Percentiles rank a stretch among this genome's conserved stretches.
These are phyloP conservation scores for Ptychochromis oligacanthus DNA, from an alignment of 2,113 vertebrate genomes.

Conservation along the genomic window DNA sequence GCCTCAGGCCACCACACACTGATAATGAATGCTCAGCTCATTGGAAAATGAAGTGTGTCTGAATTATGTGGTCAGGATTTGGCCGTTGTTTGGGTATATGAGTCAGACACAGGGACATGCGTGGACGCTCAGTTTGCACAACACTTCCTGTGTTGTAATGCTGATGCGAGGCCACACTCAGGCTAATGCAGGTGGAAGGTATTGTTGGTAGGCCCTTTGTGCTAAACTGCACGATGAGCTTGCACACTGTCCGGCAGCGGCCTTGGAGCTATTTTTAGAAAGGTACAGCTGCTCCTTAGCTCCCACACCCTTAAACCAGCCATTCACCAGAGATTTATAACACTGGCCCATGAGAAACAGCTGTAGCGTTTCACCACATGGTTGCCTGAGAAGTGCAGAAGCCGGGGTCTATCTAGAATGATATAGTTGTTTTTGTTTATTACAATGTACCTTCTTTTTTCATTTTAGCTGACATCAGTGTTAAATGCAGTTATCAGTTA, in stretches of 20 bases:
- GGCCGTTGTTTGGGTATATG: slow-evolving; percentile 65
- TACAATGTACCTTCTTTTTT: slow-evolving; percentile 4
- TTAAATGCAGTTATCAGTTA: slow-evolving; percentile 44
- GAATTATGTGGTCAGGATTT: slow-evolving; percentile 59
- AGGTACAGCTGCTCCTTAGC: slow-evolving; percentile 75
- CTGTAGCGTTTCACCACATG: slow-evolving; percentile 63
- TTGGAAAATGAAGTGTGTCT: slow-evolving; percentile 67
- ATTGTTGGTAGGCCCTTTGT: slow-evolving; percentile 64
- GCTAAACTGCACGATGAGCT: slow-evolving; percentile 66
- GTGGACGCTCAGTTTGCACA: slow-evolving; percentile 58
- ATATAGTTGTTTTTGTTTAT: neutral
- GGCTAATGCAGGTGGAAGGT: slow-evolving; percentile 66
- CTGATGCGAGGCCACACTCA: slow-evolving; percentile 62
- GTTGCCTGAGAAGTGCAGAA: slow-evolving; percentile 29
- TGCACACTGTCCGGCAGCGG: slow-evolving; percentile 63
- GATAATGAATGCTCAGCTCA: slow-evolving; percentile 75
- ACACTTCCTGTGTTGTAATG: slow-evolving; percentile 66
- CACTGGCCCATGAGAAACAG: slow-evolving; percentile 64
- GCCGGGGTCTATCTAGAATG: slow-evolving; percentile 1
- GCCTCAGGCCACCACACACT: slow-evolving; percentile 71
- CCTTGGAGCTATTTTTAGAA: slow-evolving; percentile 74
- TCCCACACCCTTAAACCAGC: slow-evolving; percentile 68
- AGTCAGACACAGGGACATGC: slow-evolving; percentile 60
- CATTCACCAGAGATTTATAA: slow-evolving; percentile 73
- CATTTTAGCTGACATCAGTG: slow-evolving; percentile 36